Conservation (phyloP, 2,797 vertebrate species). For the Bovichtus diacanthus region DNA sequence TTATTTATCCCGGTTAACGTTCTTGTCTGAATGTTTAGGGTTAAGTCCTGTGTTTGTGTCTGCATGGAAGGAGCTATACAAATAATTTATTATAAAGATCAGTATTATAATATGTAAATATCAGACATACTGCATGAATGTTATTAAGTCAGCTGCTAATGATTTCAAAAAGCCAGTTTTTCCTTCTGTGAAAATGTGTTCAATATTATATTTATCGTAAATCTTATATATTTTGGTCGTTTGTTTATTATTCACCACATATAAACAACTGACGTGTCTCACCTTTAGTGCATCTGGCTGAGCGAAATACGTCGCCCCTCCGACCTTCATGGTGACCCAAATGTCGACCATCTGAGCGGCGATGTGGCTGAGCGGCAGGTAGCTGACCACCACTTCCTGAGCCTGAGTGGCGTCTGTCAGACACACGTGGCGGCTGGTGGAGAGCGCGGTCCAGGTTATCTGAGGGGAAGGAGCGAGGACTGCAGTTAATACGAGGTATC, state of each 20-base stretch:
- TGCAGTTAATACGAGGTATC: neutral
- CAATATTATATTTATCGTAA: neutral
- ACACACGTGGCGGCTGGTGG: slow-evolving; percentile 58
- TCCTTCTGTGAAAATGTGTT: neutral
- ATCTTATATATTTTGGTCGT: neutral
- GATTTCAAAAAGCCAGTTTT: neutral
- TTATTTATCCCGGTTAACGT: neutral
- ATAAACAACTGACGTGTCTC: slow-evolving; percentile 40
- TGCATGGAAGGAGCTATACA: neutral
- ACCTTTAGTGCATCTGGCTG: slow-evolving; percentile 95
- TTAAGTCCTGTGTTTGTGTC: neutral
- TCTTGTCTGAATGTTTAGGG: neutral
- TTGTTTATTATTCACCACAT: neutral
- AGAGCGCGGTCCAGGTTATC: slow-evolving; percentile 90
- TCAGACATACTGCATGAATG: neutral
- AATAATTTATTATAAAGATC: neutral
- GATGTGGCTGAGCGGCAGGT: slow-evolving; percentile 96
- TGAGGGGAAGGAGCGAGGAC: slow-evolving; percentile 53
- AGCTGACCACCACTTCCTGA: slow-evolving; percentile 92
- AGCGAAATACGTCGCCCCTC: slow-evolving; percentile 89
- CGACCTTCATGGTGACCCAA: slow-evolving; percentile 88
- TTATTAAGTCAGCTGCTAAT: neutral
- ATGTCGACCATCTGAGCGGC: slow-evolving; percentile 94
- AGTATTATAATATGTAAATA: neutral
- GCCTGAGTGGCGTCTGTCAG: slow-evolving; percentile 54